Conservation (phyloP, 1,140 invertebrate species). For the Drosophila setifemur region DNA sequence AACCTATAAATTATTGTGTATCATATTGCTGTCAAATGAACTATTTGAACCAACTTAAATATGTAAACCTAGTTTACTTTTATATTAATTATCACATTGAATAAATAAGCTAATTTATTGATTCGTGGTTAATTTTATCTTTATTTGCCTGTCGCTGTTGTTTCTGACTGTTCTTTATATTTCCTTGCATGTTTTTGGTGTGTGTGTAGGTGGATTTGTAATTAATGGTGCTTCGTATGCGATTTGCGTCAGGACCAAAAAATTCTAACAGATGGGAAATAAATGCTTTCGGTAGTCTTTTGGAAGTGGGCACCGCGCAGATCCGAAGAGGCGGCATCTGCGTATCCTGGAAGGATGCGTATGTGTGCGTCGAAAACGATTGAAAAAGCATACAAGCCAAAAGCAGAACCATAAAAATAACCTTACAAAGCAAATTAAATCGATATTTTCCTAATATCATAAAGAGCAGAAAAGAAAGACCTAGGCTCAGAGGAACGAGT, state of each 20-base stretch:
- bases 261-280: slow-evolving; percentile 22
- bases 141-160: not conserved
- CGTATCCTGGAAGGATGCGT: slow-evolving; percentile 4
- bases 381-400: slow-evolving; percentile 15
- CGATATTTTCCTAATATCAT: slow-evolving; percentile 67
- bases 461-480: too few relatives aligned
- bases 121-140: too few relatives aligned
- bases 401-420: slow-evolving; percentile 26
- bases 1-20: too few relatives aligned
- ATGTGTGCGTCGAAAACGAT: slow-evolving; percentile 20
- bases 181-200: slow-evolving; percentile 35
- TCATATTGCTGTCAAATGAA: too few relatives aligned
- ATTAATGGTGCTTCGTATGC: slow-evolving; percentile 71
- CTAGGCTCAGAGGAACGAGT: too few relatives aligned
- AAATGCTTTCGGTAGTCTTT: not conserved
- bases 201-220: slow-evolving; percentile 66
- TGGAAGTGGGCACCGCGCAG: not conserved
- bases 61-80: too few relatives aligned
- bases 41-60: too few relatives aligned
- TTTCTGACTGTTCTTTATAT: slow-evolving; percentile 47
- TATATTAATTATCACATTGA: too few relatives aligned
- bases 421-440: slow-evolving; percentile 53
- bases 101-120: too few relatives aligned
- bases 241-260: slow-evolving; percentile 52
- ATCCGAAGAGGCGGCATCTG: slow-evolving; percentile 12